Percentiles rank a stretch among this genome's conserved stretches.
These are phyloP conservation scores for Alitta virens DNA, from an alignment of 2,888 invertebrate species.

Conservation along the genomic window DNA sequence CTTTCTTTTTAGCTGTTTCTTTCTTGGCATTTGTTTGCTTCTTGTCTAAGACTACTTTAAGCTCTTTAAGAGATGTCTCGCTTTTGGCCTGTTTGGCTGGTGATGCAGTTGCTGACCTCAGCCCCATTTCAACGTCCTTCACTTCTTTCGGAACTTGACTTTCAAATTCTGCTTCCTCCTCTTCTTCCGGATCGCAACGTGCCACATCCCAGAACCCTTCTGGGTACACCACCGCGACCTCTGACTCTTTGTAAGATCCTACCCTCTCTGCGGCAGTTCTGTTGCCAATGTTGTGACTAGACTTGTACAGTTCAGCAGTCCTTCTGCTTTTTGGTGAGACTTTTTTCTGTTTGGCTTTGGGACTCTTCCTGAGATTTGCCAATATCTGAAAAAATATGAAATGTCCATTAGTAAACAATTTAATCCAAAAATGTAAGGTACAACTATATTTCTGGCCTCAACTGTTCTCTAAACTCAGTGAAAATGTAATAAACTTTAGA, in stretches of 20 bases:
- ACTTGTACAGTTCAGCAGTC: conserved; percentile 35
- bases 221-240: conserved; percentile 26
- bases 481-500: no score
- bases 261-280: conserved; percentile 40
- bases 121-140: neutral
- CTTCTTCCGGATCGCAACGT: neutral
- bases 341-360: conserved; percentile 6
- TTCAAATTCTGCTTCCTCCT: no score
- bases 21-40: no score
- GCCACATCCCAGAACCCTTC: conserved; percentile 22
- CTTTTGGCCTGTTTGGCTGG: neutral
- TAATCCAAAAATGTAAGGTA: no score
- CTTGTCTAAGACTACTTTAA: no score
- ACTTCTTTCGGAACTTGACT: no score
- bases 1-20: neutral
- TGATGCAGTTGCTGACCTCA: neutral
- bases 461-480: no score
- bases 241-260: conserved; percentile 44
- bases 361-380: neutral
- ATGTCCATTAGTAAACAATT: no score
- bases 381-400: neutral
- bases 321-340: conserved; percentile 9
- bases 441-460: no score
- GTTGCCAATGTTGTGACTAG: conserved; percentile 43
- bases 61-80: neutral